Evolutionary conservation across 2,797 vertebrate genomes (phyloP).

Genomic region (Catamblyrhynchus diadema): DNA sequence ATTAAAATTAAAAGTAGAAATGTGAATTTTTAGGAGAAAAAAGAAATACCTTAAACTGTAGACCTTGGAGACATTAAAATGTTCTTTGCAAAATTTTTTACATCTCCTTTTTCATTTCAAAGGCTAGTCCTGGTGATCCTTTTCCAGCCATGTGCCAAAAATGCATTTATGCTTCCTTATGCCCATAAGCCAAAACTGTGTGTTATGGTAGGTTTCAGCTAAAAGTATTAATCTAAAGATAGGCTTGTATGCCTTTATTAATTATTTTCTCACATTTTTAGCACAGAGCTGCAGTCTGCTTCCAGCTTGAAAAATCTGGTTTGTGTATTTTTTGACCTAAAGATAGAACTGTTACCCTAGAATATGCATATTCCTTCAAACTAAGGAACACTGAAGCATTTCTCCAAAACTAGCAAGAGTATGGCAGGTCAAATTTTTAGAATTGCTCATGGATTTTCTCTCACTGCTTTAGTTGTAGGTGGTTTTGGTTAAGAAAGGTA

Average conservation of each 20-base stretch:
- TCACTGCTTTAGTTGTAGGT: neutral
- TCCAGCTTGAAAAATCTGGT: neutral
- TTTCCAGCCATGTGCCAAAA: neutral
- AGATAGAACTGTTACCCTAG: neutral
- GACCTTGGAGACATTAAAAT: neutral
- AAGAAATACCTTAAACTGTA: neutral
- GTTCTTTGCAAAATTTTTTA: neutral
- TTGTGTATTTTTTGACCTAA: neutral
- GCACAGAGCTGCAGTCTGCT: neutral
- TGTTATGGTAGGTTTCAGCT: neutral
- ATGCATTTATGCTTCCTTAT: neutral
- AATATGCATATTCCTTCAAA: neutral
- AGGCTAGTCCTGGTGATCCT: neutral
- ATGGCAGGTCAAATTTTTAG: neutral
- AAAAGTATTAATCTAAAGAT: neutral
- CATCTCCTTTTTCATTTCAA: neutral
- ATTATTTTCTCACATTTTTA: neutral
- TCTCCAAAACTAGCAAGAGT: neutral
- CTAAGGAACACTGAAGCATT: neutral
- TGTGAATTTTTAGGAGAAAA: neutral
- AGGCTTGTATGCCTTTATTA: neutral
- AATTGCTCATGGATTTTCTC: neutral
- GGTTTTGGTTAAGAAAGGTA: neutral
- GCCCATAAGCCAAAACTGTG: neutral
- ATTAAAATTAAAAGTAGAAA: neutral